These are phyloP conservation scores for Saturnia japonica DNA, from an alignment of 2,888 invertebrate genomes.

Conservation along the genomic window DNA sequence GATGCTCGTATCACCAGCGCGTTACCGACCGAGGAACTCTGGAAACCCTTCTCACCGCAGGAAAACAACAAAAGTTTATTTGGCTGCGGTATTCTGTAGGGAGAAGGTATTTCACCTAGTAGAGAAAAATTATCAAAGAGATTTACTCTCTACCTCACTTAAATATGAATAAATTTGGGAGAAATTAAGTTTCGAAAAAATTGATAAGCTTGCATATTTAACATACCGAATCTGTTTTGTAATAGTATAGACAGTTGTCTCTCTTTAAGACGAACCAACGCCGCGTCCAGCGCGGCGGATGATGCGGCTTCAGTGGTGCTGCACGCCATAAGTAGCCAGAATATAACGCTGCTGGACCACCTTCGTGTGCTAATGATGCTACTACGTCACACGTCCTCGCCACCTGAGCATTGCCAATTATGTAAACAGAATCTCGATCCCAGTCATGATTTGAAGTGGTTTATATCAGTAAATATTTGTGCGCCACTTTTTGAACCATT, in stretches of 20 bases:
- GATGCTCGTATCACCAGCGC: no score
- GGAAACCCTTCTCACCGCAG: no score
- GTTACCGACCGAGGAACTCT: no score
- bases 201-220: not conserved
- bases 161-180: not conserved
- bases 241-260: slow-evolving; percentile 97
- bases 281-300: slow-evolving; percentile 88
- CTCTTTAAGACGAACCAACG: slow-evolving; percentile 95
- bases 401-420: slow-evolving; percentile 75
- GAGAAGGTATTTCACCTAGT: no score
- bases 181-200: not conserved
- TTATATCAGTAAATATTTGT: no score
- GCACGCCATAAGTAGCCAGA: slow-evolving; percentile 91
- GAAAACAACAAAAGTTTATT: no score
- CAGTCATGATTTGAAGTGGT: not conserved
- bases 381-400: slow-evolving; percentile 93
- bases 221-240: slow-evolving; percentile 94
- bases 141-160: no score
- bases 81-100: no score
- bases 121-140: no score
- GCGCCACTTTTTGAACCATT: no score
- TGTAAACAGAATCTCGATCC: not conserved
- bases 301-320: slow-evolving; percentile 72
- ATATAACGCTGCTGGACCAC: slow-evolving; percentile 84
- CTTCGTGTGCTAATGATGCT: slow-evolving; percentile 84